phyloP scores from a whole-genome alignment of 30 jellyfish, hydroid and myxozoan species.

The Aurelia coerulea region DNA sequence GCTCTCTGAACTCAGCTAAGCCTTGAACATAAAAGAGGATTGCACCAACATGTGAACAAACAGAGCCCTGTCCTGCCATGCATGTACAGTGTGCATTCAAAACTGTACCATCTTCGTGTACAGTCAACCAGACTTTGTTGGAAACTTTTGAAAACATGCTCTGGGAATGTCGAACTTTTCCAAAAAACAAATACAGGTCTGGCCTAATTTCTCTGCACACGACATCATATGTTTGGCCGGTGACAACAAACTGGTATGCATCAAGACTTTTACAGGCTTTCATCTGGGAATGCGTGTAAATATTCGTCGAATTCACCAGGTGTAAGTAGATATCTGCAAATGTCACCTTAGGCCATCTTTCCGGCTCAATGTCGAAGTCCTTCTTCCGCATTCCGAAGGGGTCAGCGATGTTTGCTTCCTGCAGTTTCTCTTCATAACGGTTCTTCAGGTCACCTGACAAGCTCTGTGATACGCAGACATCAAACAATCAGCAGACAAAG shows the following conservation, averaged over 20 bases:
- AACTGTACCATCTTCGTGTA: no score
- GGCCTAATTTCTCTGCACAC: background rate
- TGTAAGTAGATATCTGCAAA: constrained; percentile 1
- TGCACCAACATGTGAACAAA: constrained; percentile 48
- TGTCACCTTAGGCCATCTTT: constrained; percentile 18
- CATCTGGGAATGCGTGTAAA: background rate
- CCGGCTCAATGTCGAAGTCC: background rate
- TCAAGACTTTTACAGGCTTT: constrained; percentile 20
- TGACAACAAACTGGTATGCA: constrained; percentile 7
- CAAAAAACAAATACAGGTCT: background rate
- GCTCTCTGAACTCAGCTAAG: constrained; percentile 10
- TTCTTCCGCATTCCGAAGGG: background rate
- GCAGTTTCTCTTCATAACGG: no score
- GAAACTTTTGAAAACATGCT: no score
- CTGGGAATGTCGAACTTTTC: constrained; percentile 10
- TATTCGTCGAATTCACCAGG: background rate
- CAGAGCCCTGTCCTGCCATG: no score
- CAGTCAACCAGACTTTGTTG: no score
- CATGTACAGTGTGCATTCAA: no score
- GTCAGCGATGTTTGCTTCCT: background rate
- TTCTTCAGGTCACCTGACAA: no score
- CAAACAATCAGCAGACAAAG: no score
- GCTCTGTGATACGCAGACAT: no score
- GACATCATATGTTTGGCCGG: constrained; percentile 24
- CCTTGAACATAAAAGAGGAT: constrained; percentile 37